Evolutionary conservation across 2,113 vertebrate species (phyloP).

Genomic region (Irena cyanogastra): DNA sequence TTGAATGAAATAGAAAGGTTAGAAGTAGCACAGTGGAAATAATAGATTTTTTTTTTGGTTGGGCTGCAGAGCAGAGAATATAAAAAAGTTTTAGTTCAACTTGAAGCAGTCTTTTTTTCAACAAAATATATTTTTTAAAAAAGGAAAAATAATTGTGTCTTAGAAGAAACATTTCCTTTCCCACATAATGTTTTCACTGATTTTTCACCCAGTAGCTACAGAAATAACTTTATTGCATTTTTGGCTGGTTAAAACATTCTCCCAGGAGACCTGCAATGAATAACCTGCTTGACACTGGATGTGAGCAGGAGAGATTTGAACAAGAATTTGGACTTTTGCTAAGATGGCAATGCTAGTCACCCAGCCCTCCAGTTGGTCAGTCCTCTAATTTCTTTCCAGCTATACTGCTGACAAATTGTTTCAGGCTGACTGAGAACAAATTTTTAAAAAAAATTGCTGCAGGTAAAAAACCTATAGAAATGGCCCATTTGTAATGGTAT

Average conservation of each 20-base stretch:
- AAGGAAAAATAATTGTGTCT: not conserved
- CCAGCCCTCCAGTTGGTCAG: not conserved
- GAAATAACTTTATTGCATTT: conserved; percentile 15
- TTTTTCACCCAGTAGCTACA: not conserved
- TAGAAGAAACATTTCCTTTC: not conserved
- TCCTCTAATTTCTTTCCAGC: not conserved
- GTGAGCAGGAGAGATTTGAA: not conserved
- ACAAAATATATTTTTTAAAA: not conserved
- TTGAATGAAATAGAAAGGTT: conserved; percentile 35
- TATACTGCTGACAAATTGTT: not conserved
- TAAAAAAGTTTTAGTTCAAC: not conserved
- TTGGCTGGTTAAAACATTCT: not conserved
- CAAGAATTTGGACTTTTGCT: not conserved
- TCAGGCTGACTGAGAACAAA: not conserved
- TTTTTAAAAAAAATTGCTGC: not conserved
- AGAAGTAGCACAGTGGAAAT: not conserved
- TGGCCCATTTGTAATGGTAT: not conserved
- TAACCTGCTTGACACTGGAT: not conserved
- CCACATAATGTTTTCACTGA: not conserved
- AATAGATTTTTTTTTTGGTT: not conserved
- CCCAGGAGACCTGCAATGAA: not conserved
- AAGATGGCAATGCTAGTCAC: not conserved
- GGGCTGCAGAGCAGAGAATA: not conserved
- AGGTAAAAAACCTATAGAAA: not conserved
- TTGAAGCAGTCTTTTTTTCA: not conserved